These are phyloP conservation scores for Brachystomella parvula DNA, from an alignment of 1,140 invertebrate genomes.

Conservation along the genomic window DNA sequence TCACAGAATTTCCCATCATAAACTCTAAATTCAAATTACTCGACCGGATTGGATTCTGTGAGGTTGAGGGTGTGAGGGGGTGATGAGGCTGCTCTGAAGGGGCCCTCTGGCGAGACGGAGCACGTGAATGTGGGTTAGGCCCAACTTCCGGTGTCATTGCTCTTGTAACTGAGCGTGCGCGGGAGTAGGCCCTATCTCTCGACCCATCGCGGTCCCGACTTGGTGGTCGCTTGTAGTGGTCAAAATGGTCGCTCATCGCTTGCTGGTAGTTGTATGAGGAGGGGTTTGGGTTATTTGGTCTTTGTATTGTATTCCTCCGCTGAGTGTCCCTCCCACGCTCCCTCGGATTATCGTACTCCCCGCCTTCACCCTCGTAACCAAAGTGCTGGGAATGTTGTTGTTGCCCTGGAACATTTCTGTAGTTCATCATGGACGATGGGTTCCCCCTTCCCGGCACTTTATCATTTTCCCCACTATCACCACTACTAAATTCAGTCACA, in stretches of 20 bases:
- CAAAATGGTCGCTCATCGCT: conserved; percentile 62
- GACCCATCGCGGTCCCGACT: conserved; percentile 66
- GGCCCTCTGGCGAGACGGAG: conserved; percentile 40
- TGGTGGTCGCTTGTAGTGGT: conserved; percentile 80
- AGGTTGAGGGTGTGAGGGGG: neutral
- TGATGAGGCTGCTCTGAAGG: conserved; percentile 25
- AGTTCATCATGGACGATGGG: neutral
- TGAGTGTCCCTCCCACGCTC: conserved; percentile 25
- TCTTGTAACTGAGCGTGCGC: conserved; percentile 35
- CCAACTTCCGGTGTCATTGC: conserved; percentile 45
- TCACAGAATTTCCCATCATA: conserved; percentile 39
- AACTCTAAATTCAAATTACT: conserved; percentile 15
- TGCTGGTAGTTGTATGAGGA: conserved; percentile 45
- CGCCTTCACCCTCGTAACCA: conserved; percentile 14
- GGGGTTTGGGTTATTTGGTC: conserved; percentile 36
- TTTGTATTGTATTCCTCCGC: conserved; percentile 38
- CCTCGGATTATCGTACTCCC: conserved; percentile 12
- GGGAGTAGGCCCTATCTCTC: conserved; percentile 61
- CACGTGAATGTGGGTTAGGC: conserved; percentile 60
- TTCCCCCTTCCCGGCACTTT: neutral
- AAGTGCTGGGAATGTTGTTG: conserved; percentile 32
- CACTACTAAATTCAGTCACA: conserved; percentile 18
- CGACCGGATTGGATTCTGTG: conserved; percentile 11
- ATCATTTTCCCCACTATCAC: neutral
- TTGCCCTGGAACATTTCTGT: neutral